These are phyloP conservation scores for Disparrhopalites patrizii DNA, from an alignment of 2,888 invertebrate genomes.

Conservation along the genomic window DNA sequence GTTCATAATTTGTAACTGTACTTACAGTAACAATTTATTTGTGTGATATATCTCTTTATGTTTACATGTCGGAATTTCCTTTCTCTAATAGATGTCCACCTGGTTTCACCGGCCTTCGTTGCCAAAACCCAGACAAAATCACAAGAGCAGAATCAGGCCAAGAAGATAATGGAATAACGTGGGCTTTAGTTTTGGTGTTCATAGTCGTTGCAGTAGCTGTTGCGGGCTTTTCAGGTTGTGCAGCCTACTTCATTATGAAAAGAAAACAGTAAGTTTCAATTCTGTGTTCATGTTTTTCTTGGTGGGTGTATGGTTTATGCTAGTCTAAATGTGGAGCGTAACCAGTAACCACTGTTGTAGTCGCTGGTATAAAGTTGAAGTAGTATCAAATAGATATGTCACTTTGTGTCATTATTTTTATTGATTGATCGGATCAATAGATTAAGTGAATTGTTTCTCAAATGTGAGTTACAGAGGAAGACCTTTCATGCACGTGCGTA, in stretches of 20 bases:
- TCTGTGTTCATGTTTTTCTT: too few relatives aligned
- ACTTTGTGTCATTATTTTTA: too few relatives aligned
- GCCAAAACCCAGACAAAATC: constrained; percentile 33
- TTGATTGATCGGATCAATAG: too few relatives aligned
- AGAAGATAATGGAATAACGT: constrained; percentile 42
- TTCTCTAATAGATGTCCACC: constrained; percentile 52
- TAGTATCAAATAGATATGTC: too few relatives aligned
- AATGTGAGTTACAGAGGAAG: constrained; percentile 55
- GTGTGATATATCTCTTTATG: neutral
- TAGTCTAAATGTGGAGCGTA: too few relatives aligned
- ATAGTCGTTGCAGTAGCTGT: constrained; percentile 47
- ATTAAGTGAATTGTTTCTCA: too few relatives aligned
- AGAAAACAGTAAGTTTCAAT: constrained; percentile 46
- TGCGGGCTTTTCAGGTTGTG: constrained; percentile 46
- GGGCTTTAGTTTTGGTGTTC: constrained; percentile 45
- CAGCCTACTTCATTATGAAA: constrained; percentile 47
- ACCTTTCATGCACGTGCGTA: constrained; percentile 72
- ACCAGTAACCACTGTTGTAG: too few relatives aligned
- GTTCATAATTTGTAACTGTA: constrained; percentile 32
- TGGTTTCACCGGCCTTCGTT: constrained; percentile 50
- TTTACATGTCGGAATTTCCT: too few relatives aligned
- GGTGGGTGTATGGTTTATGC: too few relatives aligned
- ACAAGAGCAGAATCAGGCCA: constrained; percentile 23
- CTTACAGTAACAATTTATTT: neutral
- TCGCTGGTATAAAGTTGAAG: too few relatives aligned